Evolutionary conservation across 2,888 invertebrate genomes (phyloP), one percentile per base, ranked within the genome.

Genomic region (Meteorus colon): DNA sequence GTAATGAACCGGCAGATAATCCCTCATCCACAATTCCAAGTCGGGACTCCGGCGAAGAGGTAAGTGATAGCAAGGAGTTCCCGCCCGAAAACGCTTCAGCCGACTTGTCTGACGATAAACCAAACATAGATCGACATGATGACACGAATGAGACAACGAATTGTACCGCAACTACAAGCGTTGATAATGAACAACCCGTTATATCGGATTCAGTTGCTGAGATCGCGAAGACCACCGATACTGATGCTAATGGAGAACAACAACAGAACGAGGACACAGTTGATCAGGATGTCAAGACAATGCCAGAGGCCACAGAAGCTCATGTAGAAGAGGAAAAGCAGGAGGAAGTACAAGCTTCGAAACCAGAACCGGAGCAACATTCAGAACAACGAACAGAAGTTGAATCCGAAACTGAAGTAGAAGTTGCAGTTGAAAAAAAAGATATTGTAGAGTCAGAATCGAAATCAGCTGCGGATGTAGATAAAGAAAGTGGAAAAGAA

Each of bases 11-110:
- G 82, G 82, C 82, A 80, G 86, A 86, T 63, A 86, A 88, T 85
- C 82, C 84, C 80, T 85, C 86, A 82, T 86, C 88, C 81, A 85
- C 84, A 84, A 84, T 82, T 84, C 86, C 85, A 82, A 85, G 86
- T 86, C 87, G 87, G 88, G 88, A 86, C 84, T 86, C 88, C 86
- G 86, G 84, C 81, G 86, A 88, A 87, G 89, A 89, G 89, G 89
- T 89, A 89, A 89, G 89, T 89, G 89, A 89, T 88, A 85, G 86
- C 86, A 88, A 89, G 89, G 89, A 89, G 86, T 85, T 86, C 88
- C 89, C 86, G 88, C 85, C 89, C 83, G 87, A 88, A 87, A 86
- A 86, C 86, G 86, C 89, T 83, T 86, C 88, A 84, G 88, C 88
- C 87, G 85, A 88, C 86, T 88, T 89, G 88, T 89, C 89, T 89